Evolutionary conservation across 2,113 vertebrate genomes (phyloP), one percentile per base, ranked within the genome.

Genomic region (Ia io): DNA sequence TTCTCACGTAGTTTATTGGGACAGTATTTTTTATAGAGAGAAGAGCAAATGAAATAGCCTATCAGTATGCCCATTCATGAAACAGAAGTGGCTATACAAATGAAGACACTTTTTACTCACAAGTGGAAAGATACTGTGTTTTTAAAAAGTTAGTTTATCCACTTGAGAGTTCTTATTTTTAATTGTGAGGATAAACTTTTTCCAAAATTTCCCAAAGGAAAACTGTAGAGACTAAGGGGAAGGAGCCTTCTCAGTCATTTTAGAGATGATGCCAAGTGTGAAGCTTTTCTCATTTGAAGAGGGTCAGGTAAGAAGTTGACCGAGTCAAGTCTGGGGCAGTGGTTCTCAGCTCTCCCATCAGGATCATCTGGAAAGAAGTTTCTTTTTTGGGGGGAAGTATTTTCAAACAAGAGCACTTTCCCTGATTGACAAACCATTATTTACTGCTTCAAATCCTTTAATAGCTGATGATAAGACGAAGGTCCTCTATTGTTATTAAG

Each of bases 131-230:
- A 61, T 23, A 35, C 9, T 67, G 3, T 74, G 51, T 92, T 86
- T 91, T n/a, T 85, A 61, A 28, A 88, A 91, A 84, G 71, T 74
- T 63, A 28, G 17, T 80, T 59, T 96, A 78, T 82, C 30, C 35
- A 53, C 25, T 86, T 93, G 87, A 86, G 35, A 86, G 42, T 84
- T 90, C 74, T 14, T 59, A 69, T 91, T 94, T 96, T 94, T 59
- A 87, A 77, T 59, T 76, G 16, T 91, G 87, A 95, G 44, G 30
- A 61, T 80, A 76, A 91, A 76, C 53, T 88, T 78, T 76, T 70
- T n/a, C 28, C 32, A 63, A 25, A 92, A 61, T 76, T 92, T 91
- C 71, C 71, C 79, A 82, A 67, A 94, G 69, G 47, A 8, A 10
- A 28, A 22, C 32, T 69, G 30, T 70, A 78, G 61, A 94, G 61